phyloP scores from a whole-genome alignment of 2,113 vertebrate species.

The Syrmaticus mikado region DNA sequence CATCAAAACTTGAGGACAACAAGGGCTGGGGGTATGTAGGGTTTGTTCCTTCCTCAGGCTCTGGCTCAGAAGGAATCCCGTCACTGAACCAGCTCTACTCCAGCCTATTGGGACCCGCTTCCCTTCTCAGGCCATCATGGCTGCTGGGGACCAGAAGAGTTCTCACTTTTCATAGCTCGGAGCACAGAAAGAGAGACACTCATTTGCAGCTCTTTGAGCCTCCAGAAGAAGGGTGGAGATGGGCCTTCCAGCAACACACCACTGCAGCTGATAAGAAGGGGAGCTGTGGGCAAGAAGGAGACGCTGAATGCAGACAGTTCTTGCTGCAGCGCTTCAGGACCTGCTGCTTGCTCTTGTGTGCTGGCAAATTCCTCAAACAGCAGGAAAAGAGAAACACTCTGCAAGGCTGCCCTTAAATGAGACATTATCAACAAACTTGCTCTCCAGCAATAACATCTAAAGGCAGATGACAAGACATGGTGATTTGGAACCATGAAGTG shows the following conservation, averaged over 20 bases:
- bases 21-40: not conserved
- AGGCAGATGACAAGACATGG: not conserved
- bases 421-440: not conserved
- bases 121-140: not conserved
- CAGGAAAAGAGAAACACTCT: not conserved
- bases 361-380: not conserved
- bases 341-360: not conserved
- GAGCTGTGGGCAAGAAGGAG: not conserved
- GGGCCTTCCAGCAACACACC: not conserved
- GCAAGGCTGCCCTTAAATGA: not conserved
- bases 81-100: not conserved
- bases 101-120: not conserved
- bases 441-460: not conserved
- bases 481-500: not conserved
- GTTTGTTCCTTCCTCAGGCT: not conserved
- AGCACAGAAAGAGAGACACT: not conserved
- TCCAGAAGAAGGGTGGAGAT: not conserved
- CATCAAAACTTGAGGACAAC: not conserved
- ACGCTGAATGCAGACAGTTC: not conserved
- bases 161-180: not conserved
- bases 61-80: fast-evolving
- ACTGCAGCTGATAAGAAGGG: not conserved
- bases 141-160: not conserved
- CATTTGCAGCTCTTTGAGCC: not conserved
- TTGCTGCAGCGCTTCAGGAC: not conserved